Evolutionary conservation across 2,797 vertebrate genomes (phyloP).

Genomic region (Anomalospiza imberbis): DNA sequence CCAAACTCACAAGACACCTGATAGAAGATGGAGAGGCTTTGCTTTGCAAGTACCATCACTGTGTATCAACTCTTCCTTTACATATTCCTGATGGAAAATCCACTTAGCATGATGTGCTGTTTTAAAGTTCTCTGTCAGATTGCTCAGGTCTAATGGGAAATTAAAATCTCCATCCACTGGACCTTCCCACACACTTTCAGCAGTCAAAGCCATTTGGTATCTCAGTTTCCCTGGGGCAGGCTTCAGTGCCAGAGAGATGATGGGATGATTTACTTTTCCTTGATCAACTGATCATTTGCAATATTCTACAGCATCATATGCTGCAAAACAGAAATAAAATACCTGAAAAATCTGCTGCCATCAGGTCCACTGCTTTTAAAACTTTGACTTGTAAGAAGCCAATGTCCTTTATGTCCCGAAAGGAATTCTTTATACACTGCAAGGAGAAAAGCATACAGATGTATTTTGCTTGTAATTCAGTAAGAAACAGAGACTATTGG

Average conservation of each 20-base stretch:
- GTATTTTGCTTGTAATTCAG: not conserved
- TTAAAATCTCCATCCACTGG: not conserved
- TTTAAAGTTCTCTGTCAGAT: not conserved
- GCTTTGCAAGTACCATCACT: not conserved
- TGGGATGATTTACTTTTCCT: not conserved
- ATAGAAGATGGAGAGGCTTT: not conserved
- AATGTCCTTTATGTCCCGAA: conserved; percentile 81
- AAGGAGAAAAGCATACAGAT: not conserved
- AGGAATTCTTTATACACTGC: conserved; percentile 84
- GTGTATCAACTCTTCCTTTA: not conserved
- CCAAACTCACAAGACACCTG: not conserved
- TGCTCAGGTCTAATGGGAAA: not conserved
- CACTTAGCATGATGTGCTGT: not conserved
- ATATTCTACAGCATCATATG: not conserved
- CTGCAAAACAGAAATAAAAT: conserved; percentile 31
- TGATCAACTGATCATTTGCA: not conserved
- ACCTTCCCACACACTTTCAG: not conserved
- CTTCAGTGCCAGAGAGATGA: not conserved
- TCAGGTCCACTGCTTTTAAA: conserved; percentile 87
- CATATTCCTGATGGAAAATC: not conserved
- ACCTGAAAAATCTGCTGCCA: conserved; percentile 92
- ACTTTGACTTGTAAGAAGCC: conserved; percentile 95
- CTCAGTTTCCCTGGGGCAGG: not conserved
- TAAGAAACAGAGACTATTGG: not conserved
- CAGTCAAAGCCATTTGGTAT: not conserved